Percentiles rank a stretch among this genome's conserved stretches.
phyloP scores from a whole-genome alignment of 2,797 vertebrate genomes.

The Melopsittacus undulatus region DNA sequence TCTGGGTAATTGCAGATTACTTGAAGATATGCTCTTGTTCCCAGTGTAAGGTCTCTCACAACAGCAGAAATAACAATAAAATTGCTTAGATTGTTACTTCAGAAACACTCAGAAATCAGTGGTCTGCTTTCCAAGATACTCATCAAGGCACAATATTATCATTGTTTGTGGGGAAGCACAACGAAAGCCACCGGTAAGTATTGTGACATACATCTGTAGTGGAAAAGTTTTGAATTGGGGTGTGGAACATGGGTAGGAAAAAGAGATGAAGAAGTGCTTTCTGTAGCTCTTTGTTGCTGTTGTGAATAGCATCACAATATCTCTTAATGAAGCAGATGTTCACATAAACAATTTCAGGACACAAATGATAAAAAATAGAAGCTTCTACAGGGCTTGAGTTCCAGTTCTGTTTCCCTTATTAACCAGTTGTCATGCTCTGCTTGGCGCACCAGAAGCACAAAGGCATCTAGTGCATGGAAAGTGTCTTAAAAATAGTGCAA shows the following conservation, averaged over 20 bases:
- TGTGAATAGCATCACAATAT: constrained; percentile 40
- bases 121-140: neutral
- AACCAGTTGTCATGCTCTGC: neutral
- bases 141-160: neutral
- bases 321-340: constrained; percentile 67
- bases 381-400: neutral
- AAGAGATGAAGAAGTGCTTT: neutral
- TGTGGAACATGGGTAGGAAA: neutral
- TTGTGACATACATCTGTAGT: neutral
- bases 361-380: constrained; percentile 5
- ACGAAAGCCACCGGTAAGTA: neutral
- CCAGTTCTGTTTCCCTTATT: neutral
- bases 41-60: neutral
- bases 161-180: neutral
- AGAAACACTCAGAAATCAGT: neutral
- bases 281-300: constrained; percentile 39
- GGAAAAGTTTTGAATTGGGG: neutral
- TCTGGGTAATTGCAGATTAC: constrained; percentile 1
- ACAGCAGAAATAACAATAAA: neutral
- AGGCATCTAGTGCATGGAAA: neutral
- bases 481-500: neutral
- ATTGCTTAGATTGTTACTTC: neutral
- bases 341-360: constrained; percentile 38
- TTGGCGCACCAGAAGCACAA: neutral
- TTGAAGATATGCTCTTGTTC: neutral